Evolutionary conservation across 1,140 invertebrate species (phyloP), one percentile per base, ranked within the genome.

Genomic region (Dreissena polymorpha): DNA sequence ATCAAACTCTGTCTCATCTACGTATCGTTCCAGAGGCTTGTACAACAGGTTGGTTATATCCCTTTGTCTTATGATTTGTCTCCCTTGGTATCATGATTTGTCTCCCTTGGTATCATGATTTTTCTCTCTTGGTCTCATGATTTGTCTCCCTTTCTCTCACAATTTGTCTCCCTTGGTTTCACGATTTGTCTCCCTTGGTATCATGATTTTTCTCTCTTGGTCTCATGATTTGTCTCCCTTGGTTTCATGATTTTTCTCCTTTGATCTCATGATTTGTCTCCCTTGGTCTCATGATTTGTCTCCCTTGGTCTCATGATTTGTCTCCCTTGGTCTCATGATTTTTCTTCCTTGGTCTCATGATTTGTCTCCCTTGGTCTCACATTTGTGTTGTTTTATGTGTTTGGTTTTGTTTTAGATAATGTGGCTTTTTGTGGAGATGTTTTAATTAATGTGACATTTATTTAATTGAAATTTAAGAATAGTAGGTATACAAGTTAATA

Each of bases 11-110:
- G 95, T 39, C 94, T 94, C 75, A 89, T 95, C 74, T 96, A 97
- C 87, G 94, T 96, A 51, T 95, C 96, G 84, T 97, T 97, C 92
- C 96, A 96, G 86, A 94, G 95, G 88, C 94, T 95, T 29, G 95
- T 95, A 51, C 94, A 95, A 63, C 94, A 95, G 88, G 93, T 94
- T 86, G 81, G 88, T 70, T 18, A 60, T 57, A 29, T 23, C 18
- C 67, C 49, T 51, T 64, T 63, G 8, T 39, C 8, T 39, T 5
- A 39, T 39, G 39, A n/a, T 39, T 39, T 39, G 39, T 21, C n/a
- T 57, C 70, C 39, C 39, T 39, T 39, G 39, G 39, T 39, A 2
- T 39, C 39, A 39, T n/a, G n/a, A n/a, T n/a, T 70, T 18, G 60
- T 57, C 65, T 23, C 18, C 67, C 49, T 51, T 64, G 5, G 8